A percentile compares a stretch with the other conserved stretches of the same genome.
Conservation (phyloP, 1,140 invertebrate species). For the Bombus sibiricus region DNA sequence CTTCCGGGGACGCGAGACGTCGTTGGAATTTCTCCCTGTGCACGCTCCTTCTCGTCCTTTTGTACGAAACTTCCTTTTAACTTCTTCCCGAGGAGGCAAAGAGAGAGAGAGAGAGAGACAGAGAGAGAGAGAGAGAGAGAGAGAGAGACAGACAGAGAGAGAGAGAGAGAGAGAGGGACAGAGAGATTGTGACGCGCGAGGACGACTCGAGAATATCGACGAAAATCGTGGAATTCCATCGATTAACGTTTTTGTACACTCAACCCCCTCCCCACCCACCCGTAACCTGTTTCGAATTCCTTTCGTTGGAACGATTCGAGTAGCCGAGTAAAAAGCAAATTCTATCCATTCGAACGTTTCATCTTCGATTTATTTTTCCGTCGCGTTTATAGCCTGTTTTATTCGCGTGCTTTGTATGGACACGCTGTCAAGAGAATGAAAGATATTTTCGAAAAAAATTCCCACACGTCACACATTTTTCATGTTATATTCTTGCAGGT, state of each 20-base stretch:
- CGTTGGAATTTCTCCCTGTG: slow-evolving; percentile 58
- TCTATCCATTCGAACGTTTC: background rate
- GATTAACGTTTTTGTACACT: slow-evolving; percentile 35
- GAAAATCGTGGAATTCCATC: slow-evolving; percentile 52
- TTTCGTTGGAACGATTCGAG: background rate
- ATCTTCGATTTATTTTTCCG: background rate
- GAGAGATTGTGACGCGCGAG: slow-evolving; percentile 34
- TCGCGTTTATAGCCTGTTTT: background rate
- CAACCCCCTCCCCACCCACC: rapidly evolving
- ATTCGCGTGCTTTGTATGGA: background rate
- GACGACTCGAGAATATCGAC: slow-evolving; percentile 56
- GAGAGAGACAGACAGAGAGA: background rate
- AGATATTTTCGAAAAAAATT: background rate
- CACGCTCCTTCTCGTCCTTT: slow-evolving; percentile 21
- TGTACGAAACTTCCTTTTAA: slow-evolving; percentile 57
- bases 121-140: background rate
- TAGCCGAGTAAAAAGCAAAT: background rate
- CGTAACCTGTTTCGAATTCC: background rate
- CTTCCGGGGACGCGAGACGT: slow-evolving; percentile 59
- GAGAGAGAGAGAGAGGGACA: background rate
- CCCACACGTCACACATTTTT: background rate
- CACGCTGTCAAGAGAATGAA: background rate
- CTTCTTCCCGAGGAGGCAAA: background rate
- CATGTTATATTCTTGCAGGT: background rate
- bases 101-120: background rate